phyloP scores from a whole-genome alignment of 2,888 invertebrate genomes.

The Nycteola revayana region DNA sequence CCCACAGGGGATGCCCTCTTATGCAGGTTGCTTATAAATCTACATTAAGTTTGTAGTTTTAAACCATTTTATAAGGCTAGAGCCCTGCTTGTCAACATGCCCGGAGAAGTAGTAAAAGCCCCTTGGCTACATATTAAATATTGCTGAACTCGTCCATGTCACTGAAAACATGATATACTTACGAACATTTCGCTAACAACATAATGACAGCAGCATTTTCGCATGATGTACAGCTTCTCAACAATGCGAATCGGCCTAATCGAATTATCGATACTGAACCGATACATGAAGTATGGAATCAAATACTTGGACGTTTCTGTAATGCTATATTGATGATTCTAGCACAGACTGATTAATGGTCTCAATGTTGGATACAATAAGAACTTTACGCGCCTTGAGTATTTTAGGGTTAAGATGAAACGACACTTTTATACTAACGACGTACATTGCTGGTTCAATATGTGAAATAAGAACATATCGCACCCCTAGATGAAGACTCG shows the following conservation, averaged over 20 bases:
- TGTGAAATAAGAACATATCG: background rate
- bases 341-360: slow-evolving; percentile 80
- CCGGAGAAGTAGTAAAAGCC: too few relatives aligned
- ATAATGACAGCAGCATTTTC: slow-evolving; percentile 61
- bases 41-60: too few relatives aligned
- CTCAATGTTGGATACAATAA: slow-evolving; percentile 69
- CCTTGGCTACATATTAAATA: too few relatives aligned
- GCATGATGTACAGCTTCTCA: slow-evolving; percentile 65
- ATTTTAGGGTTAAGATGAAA: slow-evolving; percentile 40
- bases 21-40: too few relatives aligned
- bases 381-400: slow-evolving; percentile 48
- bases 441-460: slow-evolving; percentile 41
- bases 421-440: slow-evolving; percentile 2
- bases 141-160: too few relatives aligned
- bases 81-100: too few relatives aligned
- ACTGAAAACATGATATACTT: too few relatives aligned
- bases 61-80: too few relatives aligned
- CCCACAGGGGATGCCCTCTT: too few relatives aligned
- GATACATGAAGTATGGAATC: slow-evolving; percentile 72
- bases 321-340: slow-evolving; percentile 80
- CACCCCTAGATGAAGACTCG: too few relatives aligned
- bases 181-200: slow-evolving; percentile 35
- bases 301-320: slow-evolving; percentile 76
- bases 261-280: slow-evolving; percentile 76
- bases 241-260: slow-evolving; percentile 66